Evolutionary conservation across 2,797 vertebrate genomes (phyloP), one percentile per base, ranked within the genome.

Genomic region (Danionella dracula): DNA sequence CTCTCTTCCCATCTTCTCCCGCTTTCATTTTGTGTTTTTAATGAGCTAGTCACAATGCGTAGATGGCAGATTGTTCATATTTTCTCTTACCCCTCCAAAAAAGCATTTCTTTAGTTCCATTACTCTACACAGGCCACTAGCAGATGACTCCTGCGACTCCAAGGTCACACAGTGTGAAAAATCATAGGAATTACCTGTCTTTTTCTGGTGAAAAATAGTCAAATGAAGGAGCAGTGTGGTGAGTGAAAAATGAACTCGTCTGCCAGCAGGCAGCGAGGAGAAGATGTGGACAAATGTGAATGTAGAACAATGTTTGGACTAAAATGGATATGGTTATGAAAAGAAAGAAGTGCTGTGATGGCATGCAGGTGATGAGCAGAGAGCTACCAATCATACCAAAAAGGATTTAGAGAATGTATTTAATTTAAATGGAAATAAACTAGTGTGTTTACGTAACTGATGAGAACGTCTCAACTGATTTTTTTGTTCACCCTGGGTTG

Each of bases 11-110:
- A 85, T 87, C 83, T 82, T 83, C 79, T 29, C 51, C 41, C 57
- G 66, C 57, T 37, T 68, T 72, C 74, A 72, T 77, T 81, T 80
- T 70, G 71, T 48, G 74, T 78, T 92, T 92, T 92, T 93, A 95
- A 96, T 93, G 87, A 87, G 90, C 88, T 91, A 86, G 84, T 89
- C 89, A 90, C 83, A 87, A 85, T 83, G 84, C 82, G 77, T 41
- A 63, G 73, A 71, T 85, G 85, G 82, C 85, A 87, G 87, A 72
- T 72, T 83, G 85, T 82, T 84, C 85, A 85, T 85, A 80, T 83
- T 78, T 55, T 73, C 68, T 40, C 66, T 79, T 58, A 64, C 60
- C 56, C 78, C 58, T 77, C 45, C 38, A 31, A 57, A 49, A 37
- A 13, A 13, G 46, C 31, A 40, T 41, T 74, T 65, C 10, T 66